Percentiles rank a stretch among this genome's conserved stretches.
Evolutionary conservation across 2,888 invertebrate species (phyloP).

Genomic region (Zeuzera pyrina): DNA sequence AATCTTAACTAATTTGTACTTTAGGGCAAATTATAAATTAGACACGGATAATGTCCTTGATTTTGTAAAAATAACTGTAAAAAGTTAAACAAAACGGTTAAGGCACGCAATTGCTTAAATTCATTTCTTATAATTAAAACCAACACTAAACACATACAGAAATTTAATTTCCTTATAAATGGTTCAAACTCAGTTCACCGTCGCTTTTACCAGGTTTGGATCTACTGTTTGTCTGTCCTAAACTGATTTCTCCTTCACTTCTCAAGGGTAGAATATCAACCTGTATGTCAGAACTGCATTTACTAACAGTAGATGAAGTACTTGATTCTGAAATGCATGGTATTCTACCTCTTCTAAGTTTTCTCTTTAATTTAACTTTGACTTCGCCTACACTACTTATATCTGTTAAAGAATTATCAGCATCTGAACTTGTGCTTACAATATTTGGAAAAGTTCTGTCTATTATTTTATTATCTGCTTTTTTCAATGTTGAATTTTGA

Average conservation of each 20-base stretch:
- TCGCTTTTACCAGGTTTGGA: conserved; percentile 27
- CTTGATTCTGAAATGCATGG: conserved; percentile 40
- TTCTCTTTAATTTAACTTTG: conserved; percentile 33
- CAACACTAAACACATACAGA: too few relatives aligned
- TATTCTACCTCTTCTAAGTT: conserved; percentile 25
- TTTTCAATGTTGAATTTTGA: neutral
- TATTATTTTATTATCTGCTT: conserved; percentile 7
- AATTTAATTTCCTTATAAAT: neutral
- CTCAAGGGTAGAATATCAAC: conserved; percentile 38
- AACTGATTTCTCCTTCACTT: conserved; percentile 55
- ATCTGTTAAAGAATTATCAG: conserved; percentile 52
- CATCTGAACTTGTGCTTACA: conserved; percentile 47
- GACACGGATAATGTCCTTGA: too few relatives aligned
- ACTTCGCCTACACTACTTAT: conserved; percentile 63
- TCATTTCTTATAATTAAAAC: too few relatives aligned
- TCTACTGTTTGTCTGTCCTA: conserved; percentile 25
- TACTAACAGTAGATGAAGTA: conserved; percentile 33
- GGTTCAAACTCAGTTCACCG: conserved; percentile 42
- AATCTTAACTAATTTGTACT: too few relatives aligned
- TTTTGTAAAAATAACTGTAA: too few relatives aligned
- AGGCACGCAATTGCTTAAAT: too few relatives aligned
- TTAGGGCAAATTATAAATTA: too few relatives aligned
- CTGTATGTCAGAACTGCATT: conserved; percentile 35
- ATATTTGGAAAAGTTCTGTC: conserved; percentile 20
- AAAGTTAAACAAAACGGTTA: too few relatives aligned